Evolutionary conservation across 1,140 invertebrate species (phyloP), one percentile per base, ranked within the genome.

Genomic region (Piezodorus guildinii): DNA sequence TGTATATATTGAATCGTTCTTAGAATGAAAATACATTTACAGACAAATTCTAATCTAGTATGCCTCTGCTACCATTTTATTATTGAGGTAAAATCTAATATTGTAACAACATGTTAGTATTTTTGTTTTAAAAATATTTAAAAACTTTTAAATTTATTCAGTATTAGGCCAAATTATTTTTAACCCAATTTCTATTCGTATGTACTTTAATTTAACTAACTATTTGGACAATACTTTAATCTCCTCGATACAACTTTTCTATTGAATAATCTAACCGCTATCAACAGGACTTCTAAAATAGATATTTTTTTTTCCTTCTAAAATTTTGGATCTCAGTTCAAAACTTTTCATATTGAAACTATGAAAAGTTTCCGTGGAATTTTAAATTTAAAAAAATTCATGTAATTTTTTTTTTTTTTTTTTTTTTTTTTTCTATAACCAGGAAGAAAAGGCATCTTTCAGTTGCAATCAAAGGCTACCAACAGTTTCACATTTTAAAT

Each of bases 41-140:
- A 17, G 46, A 49, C n/a, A 23, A 21, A n/a, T 14, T 15, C 27
- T 60, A 34, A 27, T 60, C 39, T 60, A 39, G 21, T 39, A 34
- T 60, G 58, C 39, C 58, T 60, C 17, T 34, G 58, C 58, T 60
- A 60, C 25, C 15, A 15, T 34, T n/a, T 27, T 27, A 34, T 58
- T 60, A 34, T 30, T 39, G 58, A 43, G 58, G 21, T 60, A 60
- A 49, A 49, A 49, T 49, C 46, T 21, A 19, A 49, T 19, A 49
- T 19, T 49, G 45, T 46, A 46, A 46, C 45, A 46, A 46, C 10
- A 46, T 46, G 17, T 49, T 49, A 49, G 46, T 49, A 49, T 49
- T 49, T 19, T 19, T 49, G n/a, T 49, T 49, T 21, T 49, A 17
- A 39, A 39, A 39, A 39, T 49, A 19, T 49, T 49, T 49, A 49